Evolutionary conservation across 2,797 vertebrate genomes (phyloP), one percentile per base, ranked within the genome.

Genomic region (Myiothlypis chrysogaster): DNA sequence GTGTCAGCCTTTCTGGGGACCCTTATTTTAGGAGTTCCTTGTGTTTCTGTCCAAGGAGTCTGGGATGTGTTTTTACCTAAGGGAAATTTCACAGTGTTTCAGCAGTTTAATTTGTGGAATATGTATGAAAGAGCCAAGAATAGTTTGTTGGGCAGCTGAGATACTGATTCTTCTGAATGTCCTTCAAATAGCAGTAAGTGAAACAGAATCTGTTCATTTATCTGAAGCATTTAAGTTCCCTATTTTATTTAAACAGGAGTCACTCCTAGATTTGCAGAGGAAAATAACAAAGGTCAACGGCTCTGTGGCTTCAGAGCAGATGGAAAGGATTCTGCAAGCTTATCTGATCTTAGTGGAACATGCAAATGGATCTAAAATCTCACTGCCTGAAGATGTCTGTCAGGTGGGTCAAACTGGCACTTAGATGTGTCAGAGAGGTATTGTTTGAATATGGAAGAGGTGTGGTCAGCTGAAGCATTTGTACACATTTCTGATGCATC

Each of bases 321-420:
- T 99, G 55, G 98, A 98, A 97, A 98, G 98, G 87, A 93, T 99
- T 93, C 97, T 99, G 92, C 98, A 98, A 63, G 96, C 98, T 30
- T 98, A 98, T 66, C 97, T 99, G 84, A 98, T 98, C 18, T 95
- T 99, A 66, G 97, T 98, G 80, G 98, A 98, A 61, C 97, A 99
- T 93, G 98, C 95, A 75, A 97, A 98, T 22, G 99, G 99, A 64
- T 98, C 98, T 17, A 99, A 99, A 97, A 91, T 99, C 93, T 98
- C 98, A n/a, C 86, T 97, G 37, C 98, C 99, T 3, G 97, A 98
- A 89, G 95, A 95, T 3, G 96, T 99, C 47, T 99, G 98, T 97
- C 97, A 98, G 98, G 99, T 99, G 94, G 70, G 97, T 87, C 44
- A 83, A 21, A 41, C 20, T 25, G 9, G 83, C 27, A 5, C 10